These are phyloP conservation scores for Osmoderma eremita DNA, from an alignment of 2,888 invertebrate species.

Conservation along the genomic window DNA sequence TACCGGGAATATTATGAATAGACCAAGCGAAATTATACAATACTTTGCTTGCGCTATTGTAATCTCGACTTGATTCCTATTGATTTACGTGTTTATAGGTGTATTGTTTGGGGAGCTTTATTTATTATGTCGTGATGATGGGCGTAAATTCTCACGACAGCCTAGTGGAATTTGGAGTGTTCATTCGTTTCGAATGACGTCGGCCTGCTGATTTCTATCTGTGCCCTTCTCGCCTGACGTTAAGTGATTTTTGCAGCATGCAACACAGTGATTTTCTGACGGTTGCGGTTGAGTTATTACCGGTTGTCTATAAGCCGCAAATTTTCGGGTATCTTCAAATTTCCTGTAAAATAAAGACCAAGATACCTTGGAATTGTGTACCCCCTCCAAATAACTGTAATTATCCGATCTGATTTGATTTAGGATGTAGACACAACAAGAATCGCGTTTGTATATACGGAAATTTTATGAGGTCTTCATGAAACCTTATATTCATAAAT, in stretches of 20 bases:
- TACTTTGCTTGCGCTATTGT: background rate
- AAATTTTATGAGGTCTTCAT: too few species aligned
- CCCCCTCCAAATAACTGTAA: too few species aligned
- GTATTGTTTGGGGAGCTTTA: background rate
- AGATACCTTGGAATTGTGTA: too few species aligned
- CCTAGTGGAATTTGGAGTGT: background rate
- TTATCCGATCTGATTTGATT: too few species aligned
- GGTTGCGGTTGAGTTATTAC: too few species aligned
- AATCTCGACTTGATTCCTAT: conserved; percentile 3
- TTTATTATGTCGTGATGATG: conserved; percentile 13
- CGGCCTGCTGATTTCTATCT: background rate
- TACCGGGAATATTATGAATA: conserved; percentile 3
- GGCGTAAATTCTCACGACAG: background rate
- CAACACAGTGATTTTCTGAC: background rate
- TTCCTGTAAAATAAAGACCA: too few species aligned
- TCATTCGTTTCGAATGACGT: background rate
- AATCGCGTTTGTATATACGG: too few species aligned
- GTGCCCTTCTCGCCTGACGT: background rate
- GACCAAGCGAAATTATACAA: background rate
- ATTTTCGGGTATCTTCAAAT: too few species aligned
- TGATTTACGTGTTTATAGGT: background rate
- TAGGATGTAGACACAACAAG: too few species aligned
- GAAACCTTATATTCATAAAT: too few species aligned
- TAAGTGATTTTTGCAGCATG: conserved; percentile 4
- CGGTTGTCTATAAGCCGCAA: too few species aligned